Conservation (phyloP, 2,888 invertebrate species). For the Oegoconia quadripuncta region DNA sequence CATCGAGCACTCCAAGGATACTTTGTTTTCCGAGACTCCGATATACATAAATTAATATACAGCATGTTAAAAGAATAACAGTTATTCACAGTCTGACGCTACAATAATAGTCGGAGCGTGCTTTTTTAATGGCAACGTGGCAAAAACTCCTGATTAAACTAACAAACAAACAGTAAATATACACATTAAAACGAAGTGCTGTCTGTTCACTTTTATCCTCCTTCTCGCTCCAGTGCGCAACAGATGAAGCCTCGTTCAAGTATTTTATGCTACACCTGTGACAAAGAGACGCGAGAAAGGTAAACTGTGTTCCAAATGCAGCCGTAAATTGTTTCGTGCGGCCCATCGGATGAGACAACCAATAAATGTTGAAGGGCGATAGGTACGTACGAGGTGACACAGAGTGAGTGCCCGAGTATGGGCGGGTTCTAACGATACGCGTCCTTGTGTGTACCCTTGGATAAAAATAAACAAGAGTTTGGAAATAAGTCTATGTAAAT, state of each 20-base stretch:
- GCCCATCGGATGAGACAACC: constrained; percentile 5
- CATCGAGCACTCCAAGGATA: no score
- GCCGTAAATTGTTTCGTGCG: constrained; percentile 19
- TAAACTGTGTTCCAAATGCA: constrained; percentile 30
- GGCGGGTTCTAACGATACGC: no score
- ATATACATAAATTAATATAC: no score
- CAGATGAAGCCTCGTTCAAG: constrained; percentile 46
- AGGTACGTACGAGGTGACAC: no score
- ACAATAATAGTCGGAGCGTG: constrained; percentile 9
- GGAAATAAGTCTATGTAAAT: no score
- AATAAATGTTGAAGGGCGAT: not conserved
- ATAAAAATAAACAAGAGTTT: no score
- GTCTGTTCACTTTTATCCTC: constrained; percentile 28
- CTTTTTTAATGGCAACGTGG: constrained; percentile 25
- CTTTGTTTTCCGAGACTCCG: no score
- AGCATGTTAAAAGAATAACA: no score
- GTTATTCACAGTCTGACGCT: not conserved
- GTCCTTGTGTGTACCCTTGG: no score
- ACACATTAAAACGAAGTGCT: constrained; percentile 13
- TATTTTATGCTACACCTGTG: constrained; percentile 50
- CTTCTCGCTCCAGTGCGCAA: constrained; percentile 39
- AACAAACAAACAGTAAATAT: constrained; percentile 16
- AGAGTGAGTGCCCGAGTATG: no score
- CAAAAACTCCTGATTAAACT: constrained; percentile 14
- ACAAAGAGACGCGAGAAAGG: constrained; percentile 28